Conservation (phyloP, 2,113 vertebrate species). For the Cinclus mexicanus region DNA sequence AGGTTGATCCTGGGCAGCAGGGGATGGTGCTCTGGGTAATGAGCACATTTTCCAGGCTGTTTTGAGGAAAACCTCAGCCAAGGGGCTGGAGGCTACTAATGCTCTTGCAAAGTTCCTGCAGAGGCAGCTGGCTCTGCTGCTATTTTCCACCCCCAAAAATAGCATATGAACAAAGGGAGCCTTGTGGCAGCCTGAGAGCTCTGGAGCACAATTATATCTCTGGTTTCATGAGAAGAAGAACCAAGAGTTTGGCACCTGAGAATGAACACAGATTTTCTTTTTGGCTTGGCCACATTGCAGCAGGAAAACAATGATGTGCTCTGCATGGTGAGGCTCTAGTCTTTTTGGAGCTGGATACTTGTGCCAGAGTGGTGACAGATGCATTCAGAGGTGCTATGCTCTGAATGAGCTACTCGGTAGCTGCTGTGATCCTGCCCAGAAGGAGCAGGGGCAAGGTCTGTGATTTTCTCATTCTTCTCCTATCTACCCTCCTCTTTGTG, state of each 20-base stretch:
- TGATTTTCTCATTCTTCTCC: not conserved
- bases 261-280: not conserved
- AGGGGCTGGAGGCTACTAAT: not conserved
- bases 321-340: fast-evolving
- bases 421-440: not conserved
- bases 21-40: not conserved
- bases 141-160: not conserved
- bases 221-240: not conserved
- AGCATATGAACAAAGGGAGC: not conserved
- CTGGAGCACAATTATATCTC: not conserved
- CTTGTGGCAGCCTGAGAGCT: not conserved
- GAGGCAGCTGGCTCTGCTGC: not conserved
- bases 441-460: not conserved
- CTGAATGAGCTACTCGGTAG: not conserved
- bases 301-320: not conserved
- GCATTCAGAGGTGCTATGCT: not conserved
- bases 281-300: not conserved
- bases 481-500: not conserved
- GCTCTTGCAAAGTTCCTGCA: not conserved
- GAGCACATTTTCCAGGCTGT: not conserved
- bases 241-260: constrained; percentile 6
- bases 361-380: fast-evolving
- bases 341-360: not conserved
- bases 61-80: not conserved
- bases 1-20: not conserved